A percentile compares a stretch with the other conserved stretches of the same genome.
phyloP scores from a whole-genome alignment of 64 coral and sea anemone genomes.

The Anthopleura sola region DNA sequence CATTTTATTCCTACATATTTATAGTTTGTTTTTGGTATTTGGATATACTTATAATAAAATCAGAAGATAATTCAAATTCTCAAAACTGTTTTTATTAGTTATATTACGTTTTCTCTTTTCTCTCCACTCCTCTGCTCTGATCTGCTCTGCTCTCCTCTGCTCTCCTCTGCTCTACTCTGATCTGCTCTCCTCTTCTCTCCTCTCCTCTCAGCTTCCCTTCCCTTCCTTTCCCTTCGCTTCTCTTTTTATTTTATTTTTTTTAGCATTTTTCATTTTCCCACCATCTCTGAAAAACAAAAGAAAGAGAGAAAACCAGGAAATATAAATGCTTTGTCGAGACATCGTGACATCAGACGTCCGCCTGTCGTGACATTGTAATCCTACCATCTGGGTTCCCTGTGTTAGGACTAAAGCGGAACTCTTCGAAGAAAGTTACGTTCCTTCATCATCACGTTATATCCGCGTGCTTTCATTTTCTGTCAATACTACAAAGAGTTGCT shows the following conservation, averaged over 20 bases:
- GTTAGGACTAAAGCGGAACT: not conserved
- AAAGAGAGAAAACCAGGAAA: too few relatives aligned
- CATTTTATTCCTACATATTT: too few relatives aligned
- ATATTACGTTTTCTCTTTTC: too few relatives aligned
- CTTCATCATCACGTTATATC: not conserved
- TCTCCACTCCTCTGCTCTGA: not conserved
- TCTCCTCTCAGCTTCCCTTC: not conserved
- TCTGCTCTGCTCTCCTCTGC: not conserved
- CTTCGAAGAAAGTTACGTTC: not conserved
- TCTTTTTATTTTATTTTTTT: too few relatives aligned
- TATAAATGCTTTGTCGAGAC: too few relatives aligned
- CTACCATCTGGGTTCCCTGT: not conserved
- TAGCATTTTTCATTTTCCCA: too few relatives aligned
- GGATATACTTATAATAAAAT: too few relatives aligned
- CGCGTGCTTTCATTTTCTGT: not conserved
- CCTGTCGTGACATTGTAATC: not conserved
- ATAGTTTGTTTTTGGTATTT: too few relatives aligned
- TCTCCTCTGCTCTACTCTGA: not conserved
- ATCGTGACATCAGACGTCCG: too few relatives aligned
- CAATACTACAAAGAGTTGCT: not conserved
- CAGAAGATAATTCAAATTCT: too few relatives aligned
- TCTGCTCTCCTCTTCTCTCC: not conserved
- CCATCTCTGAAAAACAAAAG: too few relatives aligned
- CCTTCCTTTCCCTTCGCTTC: not conserved
- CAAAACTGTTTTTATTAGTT: too few relatives aligned